Conservation (phyloP, 2,888 invertebrate species). For the Brenthis ino region DNA sequence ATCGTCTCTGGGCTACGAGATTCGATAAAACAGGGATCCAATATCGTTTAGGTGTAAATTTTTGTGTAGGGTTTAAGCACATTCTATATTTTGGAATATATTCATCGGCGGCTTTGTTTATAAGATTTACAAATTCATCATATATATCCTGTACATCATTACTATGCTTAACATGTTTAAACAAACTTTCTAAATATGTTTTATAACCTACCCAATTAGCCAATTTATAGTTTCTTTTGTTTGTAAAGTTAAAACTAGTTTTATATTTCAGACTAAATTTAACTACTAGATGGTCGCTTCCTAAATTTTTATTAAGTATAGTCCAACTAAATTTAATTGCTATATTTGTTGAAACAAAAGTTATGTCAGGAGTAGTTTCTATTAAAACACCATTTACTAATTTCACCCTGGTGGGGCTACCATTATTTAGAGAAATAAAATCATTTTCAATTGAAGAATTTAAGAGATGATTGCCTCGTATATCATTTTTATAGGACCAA, state of each 20-base stretch:
- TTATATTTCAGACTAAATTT: neutral
- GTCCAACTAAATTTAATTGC: slow-evolving; percentile 29
- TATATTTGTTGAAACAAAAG: slow-evolving; percentile 32
- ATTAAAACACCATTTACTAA: neutral
- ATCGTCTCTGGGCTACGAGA: too few species aligned
- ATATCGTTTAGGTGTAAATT: slow-evolving; percentile 14
- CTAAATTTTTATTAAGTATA: slow-evolving; percentile 27
- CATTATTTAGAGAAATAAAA: too few species aligned
- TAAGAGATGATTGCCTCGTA: too few species aligned
- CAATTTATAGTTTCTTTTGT: slow-evolving; percentile 27
- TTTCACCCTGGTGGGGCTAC: too few species aligned
- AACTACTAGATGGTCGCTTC: slow-evolving; percentile 30
- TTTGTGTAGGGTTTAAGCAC: neutral
- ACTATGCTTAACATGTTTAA: neutral
- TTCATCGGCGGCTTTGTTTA: slow-evolving; percentile 5
- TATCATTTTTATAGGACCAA: too few species aligned
- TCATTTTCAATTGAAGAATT: too few species aligned
- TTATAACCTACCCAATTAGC: slow-evolving; percentile 15
- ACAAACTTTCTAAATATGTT: neutral
- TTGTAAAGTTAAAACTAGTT: neutral
- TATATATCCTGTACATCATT: neutral
- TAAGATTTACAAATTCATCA: neutral
- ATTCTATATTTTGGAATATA: neutral
- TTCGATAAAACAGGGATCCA: slow-evolving; percentile 32
- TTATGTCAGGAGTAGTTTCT: slow-evolving; percentile 23